A percentile compares a stretch with the other conserved stretches of the same genome.
phyloP scores from a whole-genome alignment of 1,140 invertebrate species.

The Neodiprion lecontei region DNA sequence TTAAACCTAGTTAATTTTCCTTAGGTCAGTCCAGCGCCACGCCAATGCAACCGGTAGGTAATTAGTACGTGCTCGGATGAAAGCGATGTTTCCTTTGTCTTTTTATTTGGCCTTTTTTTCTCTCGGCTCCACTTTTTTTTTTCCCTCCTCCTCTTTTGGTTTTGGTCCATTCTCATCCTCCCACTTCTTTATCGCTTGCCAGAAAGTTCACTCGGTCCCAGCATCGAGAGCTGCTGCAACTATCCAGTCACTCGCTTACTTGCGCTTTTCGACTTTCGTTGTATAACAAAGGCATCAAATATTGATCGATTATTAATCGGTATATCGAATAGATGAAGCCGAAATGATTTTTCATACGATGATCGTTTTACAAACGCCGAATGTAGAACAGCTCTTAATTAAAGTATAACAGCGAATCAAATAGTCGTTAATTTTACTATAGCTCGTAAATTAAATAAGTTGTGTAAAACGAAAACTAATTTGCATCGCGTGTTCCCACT shows the following conservation, averaged over 20 bases:
- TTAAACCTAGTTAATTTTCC: conserved; percentile 57
- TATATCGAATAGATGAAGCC: neutral
- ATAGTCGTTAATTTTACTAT: no score
- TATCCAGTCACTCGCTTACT: neutral
- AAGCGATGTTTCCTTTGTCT: neutral
- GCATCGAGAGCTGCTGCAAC: neutral
- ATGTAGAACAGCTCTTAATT: no score
- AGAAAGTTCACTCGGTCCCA: neutral
- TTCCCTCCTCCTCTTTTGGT: neutral
- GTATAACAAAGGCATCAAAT: neutral
- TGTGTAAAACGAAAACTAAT: no score
- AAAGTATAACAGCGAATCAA: no score
- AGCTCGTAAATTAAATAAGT: no score
- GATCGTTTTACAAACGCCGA: no score
- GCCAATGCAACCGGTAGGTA: conserved; percentile 52
- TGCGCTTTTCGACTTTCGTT: conserved; percentile 9
- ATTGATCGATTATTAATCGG: conserved; percentile 5
- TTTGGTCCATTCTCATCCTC: neutral
- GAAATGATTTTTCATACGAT: no score
- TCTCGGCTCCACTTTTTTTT: no score
- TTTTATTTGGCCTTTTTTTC: no score
- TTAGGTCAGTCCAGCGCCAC: conserved; percentile 29
- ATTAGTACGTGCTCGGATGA: conserved; percentile 55
- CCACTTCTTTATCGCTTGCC: neutral
- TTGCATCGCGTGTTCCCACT: no score